These are phyloP conservation scores for Drosophila orena DNA, from an alignment of 1,140 invertebrate species.

Conservation along the genomic window DNA sequence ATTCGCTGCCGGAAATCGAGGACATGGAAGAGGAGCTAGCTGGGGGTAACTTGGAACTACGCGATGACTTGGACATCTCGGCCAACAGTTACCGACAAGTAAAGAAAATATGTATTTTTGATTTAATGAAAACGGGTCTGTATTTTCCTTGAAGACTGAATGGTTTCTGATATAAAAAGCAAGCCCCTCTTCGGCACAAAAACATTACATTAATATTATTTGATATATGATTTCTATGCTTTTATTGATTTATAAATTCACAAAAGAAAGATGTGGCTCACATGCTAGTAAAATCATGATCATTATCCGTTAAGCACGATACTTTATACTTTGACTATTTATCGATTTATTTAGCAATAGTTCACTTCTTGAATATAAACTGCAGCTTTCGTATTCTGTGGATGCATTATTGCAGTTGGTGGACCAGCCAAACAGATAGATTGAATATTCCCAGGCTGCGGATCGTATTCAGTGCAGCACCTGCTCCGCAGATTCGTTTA, in stretches of 20 bases:
- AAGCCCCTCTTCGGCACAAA: not conserved
- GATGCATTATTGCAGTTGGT: not conserved
- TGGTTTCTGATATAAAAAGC: not conserved
- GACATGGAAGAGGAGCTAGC: constrained; percentile 2
- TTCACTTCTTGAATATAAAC: too few species aligned
- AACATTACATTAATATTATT: too few species aligned
- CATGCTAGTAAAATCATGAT: too few species aligned
- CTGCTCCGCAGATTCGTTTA: constrained; percentile 26
- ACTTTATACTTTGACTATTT: too few species aligned
- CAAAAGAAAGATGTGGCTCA: too few species aligned
- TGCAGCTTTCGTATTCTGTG: not conserved
- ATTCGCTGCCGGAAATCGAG: constrained; percentile 8
- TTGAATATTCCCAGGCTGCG: constrained; percentile 28
- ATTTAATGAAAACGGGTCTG: not conserved
- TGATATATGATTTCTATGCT: too few species aligned
- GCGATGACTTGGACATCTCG: constrained; percentile 6
- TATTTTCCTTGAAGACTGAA: not conserved
- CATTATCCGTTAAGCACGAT: too few species aligned
- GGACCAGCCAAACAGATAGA: not conserved
- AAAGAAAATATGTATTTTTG: not conserved
- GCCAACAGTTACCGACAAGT: not conserved
- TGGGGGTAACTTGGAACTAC: not conserved
- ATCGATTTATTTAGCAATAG: too few species aligned
- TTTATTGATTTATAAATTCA: too few species aligned
- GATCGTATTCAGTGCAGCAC: constrained; percentile 26